Base-by-base conservation (phyloP, 2,797 vertebrate species). In the Xerus rutilus region DNA sequence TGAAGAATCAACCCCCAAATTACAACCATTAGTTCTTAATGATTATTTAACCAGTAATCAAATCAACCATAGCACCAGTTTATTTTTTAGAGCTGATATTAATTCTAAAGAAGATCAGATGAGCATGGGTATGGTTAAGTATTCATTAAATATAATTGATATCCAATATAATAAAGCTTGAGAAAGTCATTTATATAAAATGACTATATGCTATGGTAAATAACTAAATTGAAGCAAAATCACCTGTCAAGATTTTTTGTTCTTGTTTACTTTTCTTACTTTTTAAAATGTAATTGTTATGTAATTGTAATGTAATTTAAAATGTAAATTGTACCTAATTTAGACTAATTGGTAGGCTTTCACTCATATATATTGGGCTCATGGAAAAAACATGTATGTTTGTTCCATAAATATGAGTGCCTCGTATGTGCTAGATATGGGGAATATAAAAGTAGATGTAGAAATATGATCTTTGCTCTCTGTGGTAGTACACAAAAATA, bases 121-220 rank as follows among this genome's bases (percentile, higher is more conserved):
- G 45, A 94, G 52, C 59, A 9, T 94, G 67, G 25, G 13, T 92
- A 92, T 89, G 45, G 39, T 72, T 95, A 86, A 67, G 2, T 95
- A 21, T 96, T 93, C 64, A 87, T 94, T 77, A 86, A 70, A 59
- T n/a, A 11, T 52, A 70, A 79, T 65, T 35, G 39, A 59, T 94
- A 95, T 96, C 62, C 81, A 95, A 74, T 94, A 82, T 95, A 84
- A 43, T 95, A 92, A 89, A 89, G 78, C 45, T 85, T 77, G 77
- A 85, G 83, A 93, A 92, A 91, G 45, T 89, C 39, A 89, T 14
- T 96, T 81, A 62, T 32, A 47, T 89, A 69, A 92, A 92, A 28
- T 93, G 62, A 86, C 59, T 54, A 20, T 85, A 57, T 59, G 62
- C 43, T 86, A 13, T 86, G 39, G 23, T 76, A 59, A 86, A 62